phyloP scores from a whole-genome alignment of 2,113 vertebrate genomes.

The Grantiella picta region DNA sequence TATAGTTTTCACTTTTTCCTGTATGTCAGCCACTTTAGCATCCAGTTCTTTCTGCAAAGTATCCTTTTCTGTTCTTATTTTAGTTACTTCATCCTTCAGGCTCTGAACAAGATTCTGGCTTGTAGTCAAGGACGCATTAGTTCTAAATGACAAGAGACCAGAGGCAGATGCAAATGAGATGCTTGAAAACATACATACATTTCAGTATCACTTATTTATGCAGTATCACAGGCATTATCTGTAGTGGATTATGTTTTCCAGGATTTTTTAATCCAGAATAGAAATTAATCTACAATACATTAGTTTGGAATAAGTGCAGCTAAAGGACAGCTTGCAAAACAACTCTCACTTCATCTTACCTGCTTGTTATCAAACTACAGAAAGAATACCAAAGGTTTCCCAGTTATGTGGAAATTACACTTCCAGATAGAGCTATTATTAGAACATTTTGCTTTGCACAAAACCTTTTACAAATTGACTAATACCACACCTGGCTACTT shows the following conservation, averaged over 20 bases:
- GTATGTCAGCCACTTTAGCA: conserved; percentile 83
- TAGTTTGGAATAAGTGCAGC: neutral
- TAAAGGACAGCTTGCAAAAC: neutral
- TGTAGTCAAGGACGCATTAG: conserved; percentile 79
- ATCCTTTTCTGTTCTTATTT: conserved; percentile 82
- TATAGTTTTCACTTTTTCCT: conserved; percentile 90
- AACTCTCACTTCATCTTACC: neutral
- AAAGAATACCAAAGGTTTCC: neutral
- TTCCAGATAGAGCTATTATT: neutral
- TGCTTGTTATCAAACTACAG: neutral
- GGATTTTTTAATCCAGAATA: neutral
- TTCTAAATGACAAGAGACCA: conserved; percentile 63
- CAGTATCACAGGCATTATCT: neutral
- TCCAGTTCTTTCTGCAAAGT: conserved; percentile 83
- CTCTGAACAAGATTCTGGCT: conserved; percentile 86
- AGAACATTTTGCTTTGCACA: neutral
- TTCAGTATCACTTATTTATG: neutral
- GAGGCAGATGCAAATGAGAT: neutral
- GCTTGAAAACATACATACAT: neutral
- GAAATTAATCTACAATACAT: neutral
- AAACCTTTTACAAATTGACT: neutral
- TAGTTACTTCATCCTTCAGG: conserved; percentile 82
- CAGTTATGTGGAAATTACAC: neutral
- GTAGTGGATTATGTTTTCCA: neutral
- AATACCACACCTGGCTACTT: conserved; percentile 79